Base-by-base conservation (phyloP, 2,797 vertebrate genomes). In the Leucoraja ocellata region DNA sequence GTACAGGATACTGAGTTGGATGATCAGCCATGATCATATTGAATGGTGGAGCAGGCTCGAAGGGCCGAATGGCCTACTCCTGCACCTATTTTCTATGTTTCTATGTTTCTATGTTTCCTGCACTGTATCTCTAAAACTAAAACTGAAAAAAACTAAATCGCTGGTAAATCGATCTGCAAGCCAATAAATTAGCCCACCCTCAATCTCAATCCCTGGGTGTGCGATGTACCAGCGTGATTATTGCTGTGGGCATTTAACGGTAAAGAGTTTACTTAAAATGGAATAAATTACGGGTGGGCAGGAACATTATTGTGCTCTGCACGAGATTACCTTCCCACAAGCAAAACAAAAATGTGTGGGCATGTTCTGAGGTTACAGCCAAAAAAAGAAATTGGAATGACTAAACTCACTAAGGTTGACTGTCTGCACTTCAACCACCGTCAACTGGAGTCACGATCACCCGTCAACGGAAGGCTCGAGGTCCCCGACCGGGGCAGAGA, bases 281-380 rank as follows among this genome's bases (percentile, higher is more conserved):
- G 28, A 86, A 86, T 18, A 86, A 86, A 16, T 86, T 86, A 61
- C 25, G 65, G 25, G 14, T 28, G 28, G n/a, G 83, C 83, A 86
- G 28, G 16, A 5, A 86, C 63, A 65, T 63, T n/a, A 65, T 25
- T 32, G 14, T 25, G 65, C 28, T 86, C 83, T 61, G 63, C 13
- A 63, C n/a, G 83, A n/a, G 83, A 86, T 86, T 65, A n/a, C 83
- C 4, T 86, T n/a, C 83, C 83, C 32, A 86, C 28, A 14, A 86
- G 83, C 61, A 65, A 61, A 65, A 28, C 9, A 61, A 65, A 86
- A 86, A 86, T 86, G 58, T 18, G 6, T 65, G 61, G 61, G 63
- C 58, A 86, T 65, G 25, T 28, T 32, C 28, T 32, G 61, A 86
- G 83, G 65, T 86, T 63, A 86, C 32, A n/a, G 61, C 28, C 65